phyloP scores from a whole-genome alignment of 1,140 invertebrate species.

The Olivierus martensii region DNA sequence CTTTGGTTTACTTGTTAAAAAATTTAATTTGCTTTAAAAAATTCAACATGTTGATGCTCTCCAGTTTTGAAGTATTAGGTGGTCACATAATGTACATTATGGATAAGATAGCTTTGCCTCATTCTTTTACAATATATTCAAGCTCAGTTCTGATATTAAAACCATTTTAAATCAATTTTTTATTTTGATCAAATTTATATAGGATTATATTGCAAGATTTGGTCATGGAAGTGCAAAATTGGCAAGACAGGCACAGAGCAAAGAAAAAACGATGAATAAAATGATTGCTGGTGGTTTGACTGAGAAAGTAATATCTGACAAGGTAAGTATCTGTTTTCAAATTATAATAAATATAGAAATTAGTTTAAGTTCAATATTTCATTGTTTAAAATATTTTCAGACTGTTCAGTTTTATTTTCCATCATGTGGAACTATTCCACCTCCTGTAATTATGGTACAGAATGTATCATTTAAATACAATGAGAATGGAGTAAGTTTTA shows the following conservation, averaged over 20 bases:
- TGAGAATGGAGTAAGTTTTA: constrained; percentile 41
- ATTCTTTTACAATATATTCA: too few species aligned
- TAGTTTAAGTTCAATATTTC: constrained; percentile 20
- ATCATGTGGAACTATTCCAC: constrained; percentile 89
- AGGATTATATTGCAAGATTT: constrained; percentile 97
- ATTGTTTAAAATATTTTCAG: constrained; percentile 28
- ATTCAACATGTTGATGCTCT: neutral
- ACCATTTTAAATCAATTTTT: neutral
- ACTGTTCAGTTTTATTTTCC: constrained; percentile 90
- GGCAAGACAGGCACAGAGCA: constrained; percentile 95
- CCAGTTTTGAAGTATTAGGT: neutral
- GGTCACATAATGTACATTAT: too few species aligned
- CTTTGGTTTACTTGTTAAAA: too few species aligned
- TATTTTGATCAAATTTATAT: constrained; percentile 19
- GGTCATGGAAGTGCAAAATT: constrained; percentile 98
- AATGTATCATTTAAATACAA: constrained; percentile 93
- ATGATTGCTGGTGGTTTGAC: constrained; percentile 97
- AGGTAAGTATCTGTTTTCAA: constrained; percentile 31
- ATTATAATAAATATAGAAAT: neutral
- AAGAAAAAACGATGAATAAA: constrained; percentile 97
- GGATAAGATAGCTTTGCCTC: too few species aligned
- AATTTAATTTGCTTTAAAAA: neutral
- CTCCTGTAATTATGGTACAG: constrained; percentile 97
- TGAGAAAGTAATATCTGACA: constrained; percentile 82
- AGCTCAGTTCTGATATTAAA: neutral